These are phyloP conservation scores for Psittacula derbiana DNA, from an alignment of 2,797 vertebrate genomes.

Conservation along the genomic window DNA sequence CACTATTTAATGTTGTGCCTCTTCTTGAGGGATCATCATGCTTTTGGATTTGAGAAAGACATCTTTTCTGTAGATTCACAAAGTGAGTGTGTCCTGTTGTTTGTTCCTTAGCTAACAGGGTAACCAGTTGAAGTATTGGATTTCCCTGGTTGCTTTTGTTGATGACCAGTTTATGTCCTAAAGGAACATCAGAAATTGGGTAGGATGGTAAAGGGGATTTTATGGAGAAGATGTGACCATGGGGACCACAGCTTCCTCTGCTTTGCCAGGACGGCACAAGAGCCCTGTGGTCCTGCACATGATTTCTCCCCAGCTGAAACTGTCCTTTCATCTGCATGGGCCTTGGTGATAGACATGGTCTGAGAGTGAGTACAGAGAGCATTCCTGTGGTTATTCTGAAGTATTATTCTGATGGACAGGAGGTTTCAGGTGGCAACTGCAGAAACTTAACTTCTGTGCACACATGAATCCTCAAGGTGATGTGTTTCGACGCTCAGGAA, in stretches of 20 bases:
- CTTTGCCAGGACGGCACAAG: rapidly evolving
- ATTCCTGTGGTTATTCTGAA: background rate
- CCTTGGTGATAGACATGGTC: background rate
- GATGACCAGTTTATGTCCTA: background rate
- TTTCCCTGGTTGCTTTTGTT: background rate
- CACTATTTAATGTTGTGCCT: background rate
- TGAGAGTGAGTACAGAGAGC: background rate
- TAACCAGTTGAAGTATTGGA: background rate
- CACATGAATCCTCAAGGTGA: background rate
- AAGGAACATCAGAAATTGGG: background rate
- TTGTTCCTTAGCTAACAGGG: background rate
- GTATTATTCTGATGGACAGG: background rate
- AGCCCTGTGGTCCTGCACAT: background rate
- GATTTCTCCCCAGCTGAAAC: background rate
- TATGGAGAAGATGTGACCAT: background rate
- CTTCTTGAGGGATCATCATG: background rate
- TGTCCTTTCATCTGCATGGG: background rate
- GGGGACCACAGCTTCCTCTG: background rate
- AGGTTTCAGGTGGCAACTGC: background rate
- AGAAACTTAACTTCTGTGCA: background rate
- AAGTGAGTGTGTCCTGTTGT: background rate
- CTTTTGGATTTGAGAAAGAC: background rate
- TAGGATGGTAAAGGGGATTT: background rate
- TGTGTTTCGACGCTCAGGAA: background rate
- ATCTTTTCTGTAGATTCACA: background rate